Evolutionary conservation across 2,797 vertebrate species (phyloP), one percentile per base, ranked within the genome.

Genomic region (Vultur gryphus): DNA sequence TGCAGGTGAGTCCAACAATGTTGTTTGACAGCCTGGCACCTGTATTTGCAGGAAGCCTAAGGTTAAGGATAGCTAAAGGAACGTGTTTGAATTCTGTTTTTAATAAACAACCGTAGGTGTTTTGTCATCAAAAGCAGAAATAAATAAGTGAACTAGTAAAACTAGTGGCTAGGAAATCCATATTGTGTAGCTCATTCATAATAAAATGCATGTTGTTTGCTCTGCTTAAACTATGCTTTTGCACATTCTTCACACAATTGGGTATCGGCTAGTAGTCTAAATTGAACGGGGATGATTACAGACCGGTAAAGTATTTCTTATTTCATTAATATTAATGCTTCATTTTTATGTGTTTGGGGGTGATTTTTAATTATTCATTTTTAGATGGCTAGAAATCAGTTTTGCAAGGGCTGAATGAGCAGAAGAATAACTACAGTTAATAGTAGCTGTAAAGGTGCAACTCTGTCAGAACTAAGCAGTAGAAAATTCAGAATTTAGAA

Each of bases 41-140:
- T 62, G 55, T 70, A 87, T 87, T 96, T 95, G 69, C 77, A 89
- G 81, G 31, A 80, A 94, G 33, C 21, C 65, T 77, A 81, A 70
- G 15, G 77, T 93, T 97, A 92, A 95, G 78, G 71, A 39, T 37
- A 85, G 43, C 70, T 96, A 80, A 97, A 86, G 33, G 35, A 70
- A 76, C 12, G 28, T 87, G 44, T 64, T 93, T 92, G 72, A 92
- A 84, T 95, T 84, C 58, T 62, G n/a, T 19, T 91, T 19, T 90
- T 93, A 90, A 95, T 73, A 94, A 96, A 96, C 69, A 93, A 39
- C 24, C 39, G 7, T 21, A 69, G 49, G 29, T 52, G 23, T 55
- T 65, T 54, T 90, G 20, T 61, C 59, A 16, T 69, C 58, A 65
- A 57, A 89, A 78, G 35, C 20, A 72, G 37, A 87, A 84, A 87